Evolutionary conservation across 2,113 vertebrate genomes (phyloP).

Genomic region (Hippocampus zosterae): DNA sequence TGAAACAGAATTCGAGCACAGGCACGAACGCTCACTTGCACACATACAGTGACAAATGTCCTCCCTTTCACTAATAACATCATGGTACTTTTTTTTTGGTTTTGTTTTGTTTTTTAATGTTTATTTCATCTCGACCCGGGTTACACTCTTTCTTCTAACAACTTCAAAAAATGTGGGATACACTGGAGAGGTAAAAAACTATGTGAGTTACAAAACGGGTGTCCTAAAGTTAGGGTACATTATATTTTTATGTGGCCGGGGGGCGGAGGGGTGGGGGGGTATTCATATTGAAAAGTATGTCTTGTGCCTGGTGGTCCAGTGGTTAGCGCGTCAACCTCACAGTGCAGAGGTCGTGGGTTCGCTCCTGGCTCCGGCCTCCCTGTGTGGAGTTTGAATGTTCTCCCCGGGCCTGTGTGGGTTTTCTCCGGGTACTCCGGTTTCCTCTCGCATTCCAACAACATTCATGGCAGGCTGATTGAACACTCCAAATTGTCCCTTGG

Average conservation of each 20-base stretch:
- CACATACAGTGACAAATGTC: background rate
- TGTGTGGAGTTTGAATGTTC: too few species aligned
- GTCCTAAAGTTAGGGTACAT: constrained; percentile 29
- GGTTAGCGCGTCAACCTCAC: too few species aligned
- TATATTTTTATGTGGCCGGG: constrained; percentile 56
- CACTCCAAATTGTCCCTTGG: too few species aligned
- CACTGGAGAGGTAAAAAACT: constrained; percentile 13
- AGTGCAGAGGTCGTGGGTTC: too few species aligned
- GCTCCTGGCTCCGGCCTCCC: too few species aligned
- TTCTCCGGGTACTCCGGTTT: too few species aligned
- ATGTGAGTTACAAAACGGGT: constrained; percentile 18
- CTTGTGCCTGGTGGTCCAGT: too few species aligned
- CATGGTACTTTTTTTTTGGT: constrained; percentile 5
- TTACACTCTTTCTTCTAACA: constrained; percentile 16
- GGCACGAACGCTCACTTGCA: background rate
- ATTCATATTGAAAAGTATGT: background rate
- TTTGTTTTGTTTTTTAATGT: constrained; percentile 5
- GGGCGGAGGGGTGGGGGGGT: constrained; percentile 26
- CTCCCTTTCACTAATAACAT: constrained; percentile 10
- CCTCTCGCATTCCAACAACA: too few species aligned
- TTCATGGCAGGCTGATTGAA: too few species aligned
- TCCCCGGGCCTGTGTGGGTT: too few species aligned
- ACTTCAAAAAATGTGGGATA: constrained; percentile 22
- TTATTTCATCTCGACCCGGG: constrained; percentile 23
- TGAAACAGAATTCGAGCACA: constrained; percentile 23